Base-by-base conservation (phyloP, 2,113 vertebrate species). In the Hippocampus mohnikei region DNA sequence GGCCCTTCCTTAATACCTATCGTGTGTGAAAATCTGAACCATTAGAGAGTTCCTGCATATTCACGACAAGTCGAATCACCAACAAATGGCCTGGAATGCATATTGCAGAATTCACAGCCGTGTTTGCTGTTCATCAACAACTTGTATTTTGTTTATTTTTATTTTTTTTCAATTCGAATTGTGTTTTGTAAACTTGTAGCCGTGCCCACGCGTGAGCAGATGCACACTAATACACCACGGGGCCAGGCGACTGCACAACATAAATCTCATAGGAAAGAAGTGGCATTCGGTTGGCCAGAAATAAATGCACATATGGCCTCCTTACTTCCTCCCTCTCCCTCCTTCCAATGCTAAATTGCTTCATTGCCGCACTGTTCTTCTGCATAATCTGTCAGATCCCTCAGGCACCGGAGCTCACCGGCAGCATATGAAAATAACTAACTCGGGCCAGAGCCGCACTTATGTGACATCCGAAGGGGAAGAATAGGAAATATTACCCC, bases 361-460 rank as follows among this genome's bases (percentile, higher is more conserved):
- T 25, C 63, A 65, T 65, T 46, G 25, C 63, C 13, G 8, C 33
- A 48, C 41, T 46, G n/a, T 46, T 65, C 63, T 27, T 65, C 63
- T 46, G 63, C 63, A 65, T 65, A 65, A 65, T 65, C 63, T 46
- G 41, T 44, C 63, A 46, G 41, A 65, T 65, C 41, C 63, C 63
- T 20, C 63, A 27, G 63, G 63, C 63, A 18, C 7, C 15, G 63
- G 62, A 4, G 13, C 41, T 65, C 62, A 46, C 41, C 11, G 21
- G 7, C 62, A 65, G 41, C 42, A 46, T 27, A 65, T 65, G 63
- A 65, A 48, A 65, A 65, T 65, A 46, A 65, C 41, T 48, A 65
- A 65, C 42, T 65, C 42, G 41, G 33, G 63, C 42, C 63, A 10
- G 37, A 64, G 61, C 40, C 23, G 37, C 23, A 46, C 23, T 65